Evolutionary conservation across 2,888 invertebrate genomes (phyloP), one percentile per base, ranked within the genome.

Genomic region (Heliconius hortense): DNA sequence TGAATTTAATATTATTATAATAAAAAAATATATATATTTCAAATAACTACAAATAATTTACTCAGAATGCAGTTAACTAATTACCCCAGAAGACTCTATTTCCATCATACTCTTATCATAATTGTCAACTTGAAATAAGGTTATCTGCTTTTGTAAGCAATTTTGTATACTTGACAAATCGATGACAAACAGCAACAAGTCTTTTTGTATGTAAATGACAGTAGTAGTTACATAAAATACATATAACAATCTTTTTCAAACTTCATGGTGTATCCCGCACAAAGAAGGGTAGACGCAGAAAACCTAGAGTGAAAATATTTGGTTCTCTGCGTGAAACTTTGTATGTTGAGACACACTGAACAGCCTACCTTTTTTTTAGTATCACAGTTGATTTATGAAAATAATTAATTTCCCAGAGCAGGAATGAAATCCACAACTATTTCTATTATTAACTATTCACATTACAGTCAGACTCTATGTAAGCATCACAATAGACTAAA

Each of bases 111-210:
- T 48, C 64, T 76, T 73, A 76, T 76, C 76, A 73, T 64, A 76
- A 69, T 63, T 53, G 64, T 64, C 64, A 71, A 62, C 56, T 59
- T 75, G 62, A 72, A 76, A 71, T 68, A 62, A 68, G 73, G 73
- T 76, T 77, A 77, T 77, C 77, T 31, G 62, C 62, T 69, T 69
- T 56, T 68, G 39, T 56, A 35, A 64, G 73, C 26, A 66, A 48
- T 70, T 70, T 63, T 43, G 64, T 56, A 43, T 62, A 26, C 31
- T 26, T 70, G 77, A 76, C 76, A 73, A 76, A 76, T 76, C 76
- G 43, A 56, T 73, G 73, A 74, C 69, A 73, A 59, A 39, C 21
- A 31, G 53, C 26, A 56, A 69, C 1, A 4, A 28, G 31, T n/a
- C 43, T 24, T 67, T 43, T 26, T 43, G 35, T 28, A 26, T 48